Conservation (phyloP, 2,797 vertebrate species). For the Alectoris magna region DNA sequence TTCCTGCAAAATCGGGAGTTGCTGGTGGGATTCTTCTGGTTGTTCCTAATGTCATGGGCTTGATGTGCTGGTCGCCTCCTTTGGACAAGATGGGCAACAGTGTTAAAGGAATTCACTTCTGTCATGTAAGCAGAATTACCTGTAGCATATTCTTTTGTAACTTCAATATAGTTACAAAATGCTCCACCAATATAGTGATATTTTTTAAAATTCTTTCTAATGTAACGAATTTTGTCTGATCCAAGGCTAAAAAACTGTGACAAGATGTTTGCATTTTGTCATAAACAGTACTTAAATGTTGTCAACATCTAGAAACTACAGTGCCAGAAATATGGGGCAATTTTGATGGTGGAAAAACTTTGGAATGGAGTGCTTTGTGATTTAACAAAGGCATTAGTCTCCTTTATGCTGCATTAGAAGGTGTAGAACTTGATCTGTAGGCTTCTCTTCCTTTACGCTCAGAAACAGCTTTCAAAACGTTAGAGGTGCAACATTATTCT, state of each 20-base stretch:
- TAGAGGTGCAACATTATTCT: background rate
- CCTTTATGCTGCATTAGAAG: background rate
- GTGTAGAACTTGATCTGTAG: background rate
- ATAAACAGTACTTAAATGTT: background rate
- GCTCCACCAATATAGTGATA: background rate
- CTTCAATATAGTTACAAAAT: too few species aligned
- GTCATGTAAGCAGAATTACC: constrained; percentile 86
- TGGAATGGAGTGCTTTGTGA: background rate
- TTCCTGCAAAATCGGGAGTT: constrained; percentile 96
- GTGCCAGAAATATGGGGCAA: background rate
- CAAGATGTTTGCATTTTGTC: background rate
- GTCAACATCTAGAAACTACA: background rate
- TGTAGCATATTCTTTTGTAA: background rate
- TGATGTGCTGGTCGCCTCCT: constrained; percentile 99
- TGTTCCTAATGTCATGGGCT: constrained; percentile 98
- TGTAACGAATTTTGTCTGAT: background rate
- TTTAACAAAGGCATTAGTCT: background rate
- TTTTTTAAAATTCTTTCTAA: background rate
- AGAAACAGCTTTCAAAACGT: background rate
- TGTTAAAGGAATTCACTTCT: constrained; percentile 96
- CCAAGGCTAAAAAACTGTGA: background rate
- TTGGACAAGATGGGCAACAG: constrained; percentile 98
- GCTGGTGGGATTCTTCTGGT: constrained; percentile 95
- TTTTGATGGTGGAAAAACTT: background rate
- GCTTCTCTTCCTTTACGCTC: background rate